phyloP scores from a whole-genome alignment of 2,888 invertebrate species.

The Romanomermis culicivorax region DNA sequence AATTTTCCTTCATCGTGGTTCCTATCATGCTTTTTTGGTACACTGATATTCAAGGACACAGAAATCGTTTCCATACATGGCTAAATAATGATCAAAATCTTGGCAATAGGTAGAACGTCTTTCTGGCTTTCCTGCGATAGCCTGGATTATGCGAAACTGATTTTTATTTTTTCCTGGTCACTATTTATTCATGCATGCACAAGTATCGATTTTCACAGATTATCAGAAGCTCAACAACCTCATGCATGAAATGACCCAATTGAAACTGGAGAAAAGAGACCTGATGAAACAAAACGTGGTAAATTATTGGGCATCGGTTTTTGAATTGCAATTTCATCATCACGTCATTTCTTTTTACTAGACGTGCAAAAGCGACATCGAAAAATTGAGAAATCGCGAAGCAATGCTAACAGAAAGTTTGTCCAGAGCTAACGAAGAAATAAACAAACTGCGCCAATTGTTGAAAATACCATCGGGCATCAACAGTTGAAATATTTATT shows the following conservation, averaged over 20 bases:
- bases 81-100: no score
- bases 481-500: no score
- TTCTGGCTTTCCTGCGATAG: no score
- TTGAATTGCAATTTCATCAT: not conserved
- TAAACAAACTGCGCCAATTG: conserved; percentile 42
- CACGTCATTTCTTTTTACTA: conserved; percentile 35
- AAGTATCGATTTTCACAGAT: no score
- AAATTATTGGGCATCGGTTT: conserved; percentile 32
- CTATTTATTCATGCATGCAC: no score
- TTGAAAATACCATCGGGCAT: conserved; percentile 12
- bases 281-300: conserved; percentile 84
- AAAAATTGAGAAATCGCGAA: conserved; percentile 69
- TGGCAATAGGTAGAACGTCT: no score
- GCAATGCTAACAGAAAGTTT: conserved; percentile 63
- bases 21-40: not conserved
- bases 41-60: no score
- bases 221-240: conserved; percentile 44
- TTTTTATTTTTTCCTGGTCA: conserved; percentile 3
- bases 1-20: no score
- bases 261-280: conserved; percentile 84
- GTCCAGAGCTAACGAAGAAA: conserved; percentile 64
- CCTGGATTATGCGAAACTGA: no score
- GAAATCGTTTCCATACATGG: no score
- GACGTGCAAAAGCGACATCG: conserved; percentile 86
- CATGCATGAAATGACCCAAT: conserved; percentile 61